Evolutionary conservation across 2,888 invertebrate genomes (phyloP).

Genomic region (Aquatica leii): DNA sequence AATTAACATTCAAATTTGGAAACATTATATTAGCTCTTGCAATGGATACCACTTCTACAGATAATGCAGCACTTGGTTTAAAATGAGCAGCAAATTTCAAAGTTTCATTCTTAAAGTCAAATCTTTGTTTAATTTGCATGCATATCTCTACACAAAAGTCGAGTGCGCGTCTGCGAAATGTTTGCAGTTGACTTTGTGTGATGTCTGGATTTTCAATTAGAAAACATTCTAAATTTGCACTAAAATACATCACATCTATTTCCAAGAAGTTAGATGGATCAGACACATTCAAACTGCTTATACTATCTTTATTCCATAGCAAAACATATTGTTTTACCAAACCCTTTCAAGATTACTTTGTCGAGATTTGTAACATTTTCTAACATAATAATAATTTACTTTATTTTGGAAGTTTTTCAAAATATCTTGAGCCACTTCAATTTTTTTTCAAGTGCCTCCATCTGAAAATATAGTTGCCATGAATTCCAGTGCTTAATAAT

Average conservation of each 20-base stretch:
- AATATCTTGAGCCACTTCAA: too few relatives aligned
- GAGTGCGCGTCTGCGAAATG: neutral
- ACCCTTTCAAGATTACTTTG: conserved; percentile 15
- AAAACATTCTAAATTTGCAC: neutral
- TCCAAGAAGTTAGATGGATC: conserved; percentile 10
- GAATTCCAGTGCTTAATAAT: too few relatives aligned
- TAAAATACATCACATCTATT: conserved; percentile 9
- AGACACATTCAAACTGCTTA: neutral
- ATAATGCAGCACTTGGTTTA: neutral
- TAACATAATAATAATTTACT: conserved; percentile 2
- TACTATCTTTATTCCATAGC: conserved; percentile 9
- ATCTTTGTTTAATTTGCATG: neutral
- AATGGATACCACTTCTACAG: neutral
- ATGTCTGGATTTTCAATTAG: neutral
- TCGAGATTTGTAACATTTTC: conserved; percentile 17
- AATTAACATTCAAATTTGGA: neutral
- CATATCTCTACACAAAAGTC: conserved; percentile 18
- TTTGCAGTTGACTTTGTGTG: neutral
- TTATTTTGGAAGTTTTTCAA: too few relatives aligned
- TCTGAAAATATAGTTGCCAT: too few relatives aligned
- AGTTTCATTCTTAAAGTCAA: neutral
- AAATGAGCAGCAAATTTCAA: neutral
- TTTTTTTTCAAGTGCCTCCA: too few relatives aligned
- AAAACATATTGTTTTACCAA: conserved; percentile 14
- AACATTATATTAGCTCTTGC: neutral